Conservation (phyloP, 1,140 invertebrate species). For the Panonychus citri region DNA sequence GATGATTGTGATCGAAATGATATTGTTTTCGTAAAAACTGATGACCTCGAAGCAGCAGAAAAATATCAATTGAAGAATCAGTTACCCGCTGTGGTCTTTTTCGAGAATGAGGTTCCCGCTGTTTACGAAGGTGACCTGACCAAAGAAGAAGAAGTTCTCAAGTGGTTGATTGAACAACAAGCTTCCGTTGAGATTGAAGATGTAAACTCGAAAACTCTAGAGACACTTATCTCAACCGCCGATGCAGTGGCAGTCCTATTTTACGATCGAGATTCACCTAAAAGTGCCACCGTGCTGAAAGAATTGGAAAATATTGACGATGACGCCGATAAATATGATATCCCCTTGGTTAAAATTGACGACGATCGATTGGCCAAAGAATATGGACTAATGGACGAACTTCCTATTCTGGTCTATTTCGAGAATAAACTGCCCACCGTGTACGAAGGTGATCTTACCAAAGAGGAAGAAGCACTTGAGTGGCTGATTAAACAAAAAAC, state of each 20-base stretch:
- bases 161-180: constrained; percentile 73
- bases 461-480: constrained; percentile 67
- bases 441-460: constrained; percentile 43
- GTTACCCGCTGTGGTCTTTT: constrained; percentile 18
- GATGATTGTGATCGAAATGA: constrained; percentile 18
- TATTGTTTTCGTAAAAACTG: constrained; percentile 20
- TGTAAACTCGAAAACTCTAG: constrained; percentile 72
- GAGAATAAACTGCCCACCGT: constrained; percentile 17
- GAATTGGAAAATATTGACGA: constrained; percentile 23
- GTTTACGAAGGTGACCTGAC: constrained; percentile 40
- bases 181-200: constrained; percentile 77
- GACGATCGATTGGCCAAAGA: constrained; percentile 17
- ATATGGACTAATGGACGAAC: constrained; percentile 16
- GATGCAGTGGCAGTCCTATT: constrained; percentile 55
- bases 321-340: constrained; percentile 17
- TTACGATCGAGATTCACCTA: constrained; percentile 29
- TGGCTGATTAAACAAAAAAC: constrained; percentile 74
- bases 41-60: constrained; percentile 17
- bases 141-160: constrained; percentile 70
- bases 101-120: constrained; percentile 17
- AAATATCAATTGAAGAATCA: constrained; percentile 18
- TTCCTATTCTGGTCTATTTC: constrained; percentile 19
- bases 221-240: constrained; percentile 61
- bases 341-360: constrained; percentile 21
- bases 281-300: constrained; percentile 16